Evolutionary conservation across 2,888 invertebrate species (phyloP).

Genomic region (Gasteruption jaculator): DNA sequence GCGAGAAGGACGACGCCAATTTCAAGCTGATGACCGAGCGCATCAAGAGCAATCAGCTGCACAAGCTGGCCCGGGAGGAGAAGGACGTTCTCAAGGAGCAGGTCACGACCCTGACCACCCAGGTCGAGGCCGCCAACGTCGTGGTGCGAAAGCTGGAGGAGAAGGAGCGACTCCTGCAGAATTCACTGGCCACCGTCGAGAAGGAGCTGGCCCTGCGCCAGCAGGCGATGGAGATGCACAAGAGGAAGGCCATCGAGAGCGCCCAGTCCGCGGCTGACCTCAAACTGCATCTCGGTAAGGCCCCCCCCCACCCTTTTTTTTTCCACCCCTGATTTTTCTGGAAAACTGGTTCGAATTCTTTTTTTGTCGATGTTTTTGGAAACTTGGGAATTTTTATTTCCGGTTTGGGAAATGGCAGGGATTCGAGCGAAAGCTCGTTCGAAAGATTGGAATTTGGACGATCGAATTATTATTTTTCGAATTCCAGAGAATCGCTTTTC

Average conservation of each 20-base stretch:
- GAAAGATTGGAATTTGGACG: not conserved
- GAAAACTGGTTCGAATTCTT: too few species aligned
- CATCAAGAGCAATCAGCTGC: conserved; percentile 92
- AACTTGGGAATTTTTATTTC: too few species aligned
- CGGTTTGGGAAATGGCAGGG: too few species aligned
- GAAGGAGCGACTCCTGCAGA: conserved; percentile 89
- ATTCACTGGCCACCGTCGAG: conserved; percentile 87
- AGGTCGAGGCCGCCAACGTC: conserved; percentile 91
- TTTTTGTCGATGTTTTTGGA: too few species aligned
- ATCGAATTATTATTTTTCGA: not conserved
- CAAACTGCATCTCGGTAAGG: conserved; percentile 81
- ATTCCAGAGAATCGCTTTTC: not conserved
- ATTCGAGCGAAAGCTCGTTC: too few species aligned
- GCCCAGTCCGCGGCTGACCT: conserved; percentile 96
- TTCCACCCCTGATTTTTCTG: too few species aligned
- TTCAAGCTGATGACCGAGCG: conserved; percentile 98
- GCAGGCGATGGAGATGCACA: conserved; percentile 97
- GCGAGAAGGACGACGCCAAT: conserved; percentile 97
- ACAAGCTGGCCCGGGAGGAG: conserved; percentile 90
- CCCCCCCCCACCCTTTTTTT: too few species aligned
- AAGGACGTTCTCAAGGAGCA: conserved; percentile 87
- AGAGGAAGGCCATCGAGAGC: conserved; percentile 94
- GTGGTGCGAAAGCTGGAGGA: conserved; percentile 93
- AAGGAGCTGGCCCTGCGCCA: conserved; percentile 90
- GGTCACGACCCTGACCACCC: conserved; percentile 75